phyloP scores from a whole-genome alignment of 1,140 invertebrate species.

The Penaeus chinensis region DNA sequence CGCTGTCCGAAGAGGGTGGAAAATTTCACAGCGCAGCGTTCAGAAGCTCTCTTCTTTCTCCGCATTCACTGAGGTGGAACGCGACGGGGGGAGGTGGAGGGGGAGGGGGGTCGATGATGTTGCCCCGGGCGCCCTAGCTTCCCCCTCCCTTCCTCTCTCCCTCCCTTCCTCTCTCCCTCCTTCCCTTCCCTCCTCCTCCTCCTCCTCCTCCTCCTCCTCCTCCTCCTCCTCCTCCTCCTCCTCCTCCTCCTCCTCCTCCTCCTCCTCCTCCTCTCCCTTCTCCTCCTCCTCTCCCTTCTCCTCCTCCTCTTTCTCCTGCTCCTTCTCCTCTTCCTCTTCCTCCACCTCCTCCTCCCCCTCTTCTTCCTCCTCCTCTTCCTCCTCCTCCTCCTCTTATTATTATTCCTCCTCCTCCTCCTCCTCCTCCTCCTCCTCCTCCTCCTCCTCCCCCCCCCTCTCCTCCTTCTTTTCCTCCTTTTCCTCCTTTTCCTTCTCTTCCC shows the following conservation, averaged over 20 bases:
- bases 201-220: not conserved
- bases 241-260: not conserved
- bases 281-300: not conserved
- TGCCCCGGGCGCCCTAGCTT: constrained; percentile 30
- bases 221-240: not conserved
- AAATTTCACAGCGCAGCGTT: constrained; percentile 36
- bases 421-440: constrained; percentile 12
- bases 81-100: not conserved
- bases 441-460: not conserved
- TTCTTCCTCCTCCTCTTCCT: not conserved
- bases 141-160: constrained; percentile 16
- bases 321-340: not conserved
- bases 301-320: not conserved
- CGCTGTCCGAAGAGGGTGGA: constrained; percentile 37
- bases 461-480: not conserved
- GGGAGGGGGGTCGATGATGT: constrained; percentile 25
- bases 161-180: constrained; percentile 20
- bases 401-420: constrained; percentile 13
- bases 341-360: no score
- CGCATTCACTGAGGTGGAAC: constrained; percentile 43
- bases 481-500: not conserved
- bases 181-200: constrained; percentile 1
- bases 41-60: constrained; percentile 44
- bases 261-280: not conserved
- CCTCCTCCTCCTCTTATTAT: not conserved